phyloP scores from a whole-genome alignment of 2,113 vertebrate genomes.

The Epinephelus fuscoguttatus region DNA sequence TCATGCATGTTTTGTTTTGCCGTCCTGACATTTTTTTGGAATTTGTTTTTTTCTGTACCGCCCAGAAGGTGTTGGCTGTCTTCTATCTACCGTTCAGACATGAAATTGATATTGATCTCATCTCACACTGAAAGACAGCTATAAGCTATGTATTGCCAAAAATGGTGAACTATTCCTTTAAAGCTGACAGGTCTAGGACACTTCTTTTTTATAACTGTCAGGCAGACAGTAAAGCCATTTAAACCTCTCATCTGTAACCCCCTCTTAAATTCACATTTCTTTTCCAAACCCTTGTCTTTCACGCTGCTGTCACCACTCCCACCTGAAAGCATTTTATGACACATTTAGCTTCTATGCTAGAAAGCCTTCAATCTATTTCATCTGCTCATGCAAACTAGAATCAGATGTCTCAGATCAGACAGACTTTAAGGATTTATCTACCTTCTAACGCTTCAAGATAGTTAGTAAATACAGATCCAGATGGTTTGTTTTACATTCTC shows the following conservation, averaged over 20 bases:
- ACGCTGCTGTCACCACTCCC: constrained; percentile 22
- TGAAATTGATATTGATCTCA: background rate
- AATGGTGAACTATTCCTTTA: background rate
- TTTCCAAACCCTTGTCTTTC: constrained; percentile 29
- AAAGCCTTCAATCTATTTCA: constrained; percentile 4
- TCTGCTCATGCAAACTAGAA: constrained; percentile 9
- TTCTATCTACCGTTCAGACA: background rate
- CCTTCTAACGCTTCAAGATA: background rate
- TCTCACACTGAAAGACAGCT: background rate
- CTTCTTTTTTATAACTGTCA: background rate
- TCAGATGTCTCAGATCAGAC: background rate
- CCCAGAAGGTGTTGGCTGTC: too few species aligned
- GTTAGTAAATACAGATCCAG: background rate
- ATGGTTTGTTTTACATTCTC: background rate
- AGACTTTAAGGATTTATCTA: background rate
- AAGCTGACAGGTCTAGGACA: background rate
- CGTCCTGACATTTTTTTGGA: too few species aligned
- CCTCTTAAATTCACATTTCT: constrained; percentile 38
- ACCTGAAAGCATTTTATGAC: constrained; percentile 27
- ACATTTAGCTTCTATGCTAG: constrained; percentile 16
- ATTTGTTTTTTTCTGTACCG: too few species aligned
- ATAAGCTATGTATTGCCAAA: background rate
- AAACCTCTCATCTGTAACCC: constrained; percentile 15
- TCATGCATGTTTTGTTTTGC: too few species aligned
- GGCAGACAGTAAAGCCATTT: constrained; percentile 15